Percentiles rank a stretch among this genome's conserved stretches.
These are phyloP conservation scores for Acanthosepion lycidas DNA, from an alignment of 2,888 invertebrate species.

Conservation along the genomic window DNA sequence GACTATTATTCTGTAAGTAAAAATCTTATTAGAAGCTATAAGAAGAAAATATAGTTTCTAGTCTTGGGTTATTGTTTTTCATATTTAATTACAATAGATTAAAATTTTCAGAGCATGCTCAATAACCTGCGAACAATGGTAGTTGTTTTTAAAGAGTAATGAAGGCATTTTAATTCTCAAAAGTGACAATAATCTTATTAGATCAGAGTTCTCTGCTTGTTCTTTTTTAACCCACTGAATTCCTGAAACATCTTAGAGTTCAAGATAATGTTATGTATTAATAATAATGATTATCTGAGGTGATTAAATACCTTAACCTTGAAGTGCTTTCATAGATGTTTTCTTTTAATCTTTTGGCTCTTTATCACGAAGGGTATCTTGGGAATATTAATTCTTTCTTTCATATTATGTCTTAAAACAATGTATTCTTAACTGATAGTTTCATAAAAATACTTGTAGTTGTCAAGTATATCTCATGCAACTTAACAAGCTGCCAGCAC, in stretches of 20 bases:
- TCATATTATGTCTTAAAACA: not conserved
- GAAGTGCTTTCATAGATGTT: not conserved
- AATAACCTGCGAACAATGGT: too few relatives aligned
- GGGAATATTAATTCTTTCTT: not conserved
- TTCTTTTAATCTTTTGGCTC: not conserved
- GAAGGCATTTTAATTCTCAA: too few relatives aligned
- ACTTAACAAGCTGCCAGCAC: not conserved
- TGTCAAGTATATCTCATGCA: not conserved
- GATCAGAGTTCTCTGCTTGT: not conserved
- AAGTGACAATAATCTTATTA: too few relatives aligned
- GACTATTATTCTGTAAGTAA: too few relatives aligned
- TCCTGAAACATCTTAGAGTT: not conserved
- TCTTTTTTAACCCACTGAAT: not conserved
- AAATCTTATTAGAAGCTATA: too few relatives aligned
- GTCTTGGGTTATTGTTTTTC: too few relatives aligned
- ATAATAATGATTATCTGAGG: not conserved
- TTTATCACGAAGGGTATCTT: not conserved
- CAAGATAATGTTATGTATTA: not conserved
- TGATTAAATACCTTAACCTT: not conserved
- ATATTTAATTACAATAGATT: too few relatives aligned
- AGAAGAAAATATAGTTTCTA: too few relatives aligned
- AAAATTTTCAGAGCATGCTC: too few relatives aligned
- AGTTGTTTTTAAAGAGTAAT: too few relatives aligned
- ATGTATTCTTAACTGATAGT: not conserved
- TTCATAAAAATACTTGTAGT: not conserved